Conservation (phyloP, 2,113 vertebrate species). For the Mirounga angustirostris region DNA sequence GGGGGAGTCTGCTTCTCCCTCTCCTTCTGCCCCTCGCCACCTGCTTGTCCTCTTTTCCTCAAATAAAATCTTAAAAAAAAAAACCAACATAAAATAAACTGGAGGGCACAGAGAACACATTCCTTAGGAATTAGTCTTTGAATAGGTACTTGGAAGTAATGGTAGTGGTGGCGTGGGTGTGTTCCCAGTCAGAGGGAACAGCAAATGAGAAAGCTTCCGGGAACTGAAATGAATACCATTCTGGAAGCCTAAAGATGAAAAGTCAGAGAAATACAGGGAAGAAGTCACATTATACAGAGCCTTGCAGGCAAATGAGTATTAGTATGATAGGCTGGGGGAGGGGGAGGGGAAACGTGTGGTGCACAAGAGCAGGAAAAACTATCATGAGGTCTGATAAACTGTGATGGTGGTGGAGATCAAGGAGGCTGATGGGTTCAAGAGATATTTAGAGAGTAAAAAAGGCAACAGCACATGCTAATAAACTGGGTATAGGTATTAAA, state of each 20-base stretch:
- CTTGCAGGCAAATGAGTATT: not conserved
- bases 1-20: not conserved
- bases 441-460: not conserved
- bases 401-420: not conserved
- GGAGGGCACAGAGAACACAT: not conserved
- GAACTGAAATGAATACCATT: not conserved
- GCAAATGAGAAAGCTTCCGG: not conserved
- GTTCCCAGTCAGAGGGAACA: not conserved
- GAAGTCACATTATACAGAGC: not conserved
- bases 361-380: not conserved
- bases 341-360: not conserved
- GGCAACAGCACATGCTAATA: not conserved
- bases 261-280: not conserved
- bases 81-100: not conserved
- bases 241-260: not conserved
- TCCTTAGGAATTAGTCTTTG: not conserved
- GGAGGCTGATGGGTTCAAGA: not conserved
- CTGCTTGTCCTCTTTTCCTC: not conserved
- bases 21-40: not conserved
- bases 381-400: not conserved
- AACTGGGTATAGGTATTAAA: not conserved
- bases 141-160: not conserved
- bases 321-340: not conserved
- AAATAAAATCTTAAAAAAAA: not conserved
- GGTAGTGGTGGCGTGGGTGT: not conserved